Base-by-base conservation (phyloP, 2,888 invertebrate genomes). In the Sesamia inferens region DNA sequence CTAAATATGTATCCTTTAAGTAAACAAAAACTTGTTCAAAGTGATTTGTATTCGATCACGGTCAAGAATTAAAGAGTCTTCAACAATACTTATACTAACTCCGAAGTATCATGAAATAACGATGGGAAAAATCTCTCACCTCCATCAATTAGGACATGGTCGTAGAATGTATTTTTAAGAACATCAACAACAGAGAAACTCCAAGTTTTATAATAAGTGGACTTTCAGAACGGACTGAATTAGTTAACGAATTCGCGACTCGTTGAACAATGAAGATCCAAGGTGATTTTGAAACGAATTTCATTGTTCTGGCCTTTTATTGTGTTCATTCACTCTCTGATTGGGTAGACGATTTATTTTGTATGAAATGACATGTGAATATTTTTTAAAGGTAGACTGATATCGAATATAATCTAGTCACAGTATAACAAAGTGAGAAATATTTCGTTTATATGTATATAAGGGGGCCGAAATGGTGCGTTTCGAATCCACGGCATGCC, bases 61-160 rank as follows among this genome's bases (percentile, higher is more conserved):
- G 48, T 69, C 39, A 63, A 66, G 39, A 39, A 73, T 59, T 69
- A 55, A 78, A 68, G 48, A 24, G 22, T 14, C 59, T 65, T 13
- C 24, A 22, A 42, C 54, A 70, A 83, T 74, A 83, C 47, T 80
- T 65, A 11, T 51, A 16, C 16, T 1, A 59, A 68, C 59, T 62
- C 59, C 47, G 59, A 24, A n/a, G 42, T 74, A 73, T 48, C 57
- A 64, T 76, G 61, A 66, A 83, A 83, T 76, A 77, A 85, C 68
- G 57, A 83, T 70, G 74, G 76, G 70, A 63, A 83, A 81, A 78
- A 63, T 81, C 71, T 61, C 59, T 68, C 59, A 62, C 73, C 61
- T 77, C 42, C 16, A 16, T 74, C 31, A 70, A 81, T 79, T 71
- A 75, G 54, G 66, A 78, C 76, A 70, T 47, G 57, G 19, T 47